Evolutionary conservation across 2,888 invertebrate genomes (phyloP).

Genomic region (Chrysopilus asiliformis): DNA sequence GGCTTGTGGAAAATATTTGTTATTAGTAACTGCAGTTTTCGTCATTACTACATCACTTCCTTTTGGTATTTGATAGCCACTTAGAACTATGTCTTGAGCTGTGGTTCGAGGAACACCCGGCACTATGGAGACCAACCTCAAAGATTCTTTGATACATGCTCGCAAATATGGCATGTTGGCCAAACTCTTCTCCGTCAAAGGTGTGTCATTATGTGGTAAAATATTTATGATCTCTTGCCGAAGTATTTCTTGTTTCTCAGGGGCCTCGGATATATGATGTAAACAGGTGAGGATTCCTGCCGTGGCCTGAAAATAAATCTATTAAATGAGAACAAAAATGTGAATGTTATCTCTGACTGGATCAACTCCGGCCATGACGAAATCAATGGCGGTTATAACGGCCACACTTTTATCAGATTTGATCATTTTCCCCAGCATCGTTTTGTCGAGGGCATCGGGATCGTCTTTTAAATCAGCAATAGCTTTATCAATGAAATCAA

Average conservation of each 20-base stretch:
- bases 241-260: conserved; percentile 47
- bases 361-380: conserved; percentile 58
- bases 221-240: conserved; percentile 41
- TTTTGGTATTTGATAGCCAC: conserved; percentile 50
- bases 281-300: conserved; percentile 43
- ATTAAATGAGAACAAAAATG: too few relatives aligned
- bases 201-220: conserved; percentile 32
- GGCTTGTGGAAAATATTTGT: conserved; percentile 49
- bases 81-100: conserved; percentile 44
- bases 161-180: conserved; percentile 47
- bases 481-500: conserved; percentile 31
- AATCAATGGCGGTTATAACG: conserved; percentile 53
- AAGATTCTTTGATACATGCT: conserved; percentile 61
- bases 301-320: conserved; percentile 31
- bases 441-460: conserved; percentile 37
- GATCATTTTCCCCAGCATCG: conserved; percentile 50
- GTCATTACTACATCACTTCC: conserved; percentile 60
- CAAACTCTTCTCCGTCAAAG: conserved; percentile 35
- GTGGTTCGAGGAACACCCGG: conserved; percentile 45
- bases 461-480: conserved; percentile 17
- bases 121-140: conserved; percentile 48
- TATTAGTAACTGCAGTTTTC: conserved; percentile 43
- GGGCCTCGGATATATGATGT: conserved; percentile 48
- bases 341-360: conserved; percentile 43
- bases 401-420: conserved; percentile 48